phyloP scores from a whole-genome alignment of 2,888 invertebrate species.

The Volucella inanis region DNA sequence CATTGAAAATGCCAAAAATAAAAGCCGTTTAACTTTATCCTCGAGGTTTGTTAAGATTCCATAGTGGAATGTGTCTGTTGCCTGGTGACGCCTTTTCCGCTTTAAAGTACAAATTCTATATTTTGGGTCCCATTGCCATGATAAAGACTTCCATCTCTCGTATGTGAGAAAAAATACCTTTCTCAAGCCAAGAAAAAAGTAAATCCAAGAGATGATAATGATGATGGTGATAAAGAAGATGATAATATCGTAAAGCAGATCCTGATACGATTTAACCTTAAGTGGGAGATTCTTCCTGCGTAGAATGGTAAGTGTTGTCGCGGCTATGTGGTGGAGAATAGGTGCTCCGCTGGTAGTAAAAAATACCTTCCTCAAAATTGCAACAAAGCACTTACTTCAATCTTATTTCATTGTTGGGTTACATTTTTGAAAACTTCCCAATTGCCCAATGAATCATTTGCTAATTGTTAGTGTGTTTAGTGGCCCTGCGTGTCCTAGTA shows the following conservation, averaged over 20 bases:
- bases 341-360: too few relatives aligned
- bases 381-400: too few relatives aligned
- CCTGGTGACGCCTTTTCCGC: constrained; percentile 5
- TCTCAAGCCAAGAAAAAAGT: neutral
- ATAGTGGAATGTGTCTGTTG: neutral
- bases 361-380: too few relatives aligned
- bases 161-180: constrained; percentile 5
- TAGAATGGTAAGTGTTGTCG: too few relatives aligned
- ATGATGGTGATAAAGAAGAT: constrained; percentile 12
- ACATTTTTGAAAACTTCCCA: too few relatives aligned
- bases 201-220: neutral
- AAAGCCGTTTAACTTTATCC: constrained; percentile 51
- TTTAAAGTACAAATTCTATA: constrained; percentile 50
- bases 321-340: too few relatives aligned
- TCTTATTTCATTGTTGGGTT: too few relatives aligned
- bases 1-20: neutral
- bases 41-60: neutral
- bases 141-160: constrained; percentile 16
- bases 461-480: too few relatives aligned
- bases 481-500: too few relatives aligned
- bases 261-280: constrained; percentile 51
- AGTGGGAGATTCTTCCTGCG: constrained; percentile 6
- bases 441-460: too few relatives aligned
- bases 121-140: constrained; percentile 49
- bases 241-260: constrained; percentile 51